Conservation (phyloP, 2,888 invertebrate species). For the Mayetiola destructor region DNA sequence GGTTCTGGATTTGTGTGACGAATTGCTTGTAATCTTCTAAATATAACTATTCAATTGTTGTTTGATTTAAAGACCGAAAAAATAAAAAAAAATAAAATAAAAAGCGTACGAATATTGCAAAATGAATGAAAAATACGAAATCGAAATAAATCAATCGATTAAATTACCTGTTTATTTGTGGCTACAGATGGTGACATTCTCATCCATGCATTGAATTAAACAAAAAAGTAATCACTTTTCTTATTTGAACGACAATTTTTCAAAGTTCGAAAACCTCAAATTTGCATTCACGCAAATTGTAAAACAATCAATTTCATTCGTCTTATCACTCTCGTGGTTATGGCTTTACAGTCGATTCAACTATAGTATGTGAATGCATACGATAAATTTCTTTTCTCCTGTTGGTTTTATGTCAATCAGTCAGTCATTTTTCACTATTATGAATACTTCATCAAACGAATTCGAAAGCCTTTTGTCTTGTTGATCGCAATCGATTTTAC, state of each 20-base stretch:
- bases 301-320: constrained; percentile 1
- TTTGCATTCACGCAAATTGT: neutral
- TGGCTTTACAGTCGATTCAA: too few relatives aligned
- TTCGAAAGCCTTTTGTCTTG: neutral
- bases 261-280: neutral
- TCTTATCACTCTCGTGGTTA: neutral
- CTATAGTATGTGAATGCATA: too few relatives aligned
- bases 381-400: neutral
- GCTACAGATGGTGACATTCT: neutral
- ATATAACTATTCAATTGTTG: neutral
- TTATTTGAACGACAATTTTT: neutral
- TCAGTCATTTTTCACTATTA: neutral
- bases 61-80: neutral
- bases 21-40: constrained; percentile 1
- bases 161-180: constrained; percentile 3
- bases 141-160: neutral
- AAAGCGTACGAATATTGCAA: neutral
- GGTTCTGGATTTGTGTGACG: neutral
- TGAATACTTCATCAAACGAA: neutral
- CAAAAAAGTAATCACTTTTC: neutral
- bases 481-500: neutral
- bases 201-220: neutral
- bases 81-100: neutral
- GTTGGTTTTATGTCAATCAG: neutral
- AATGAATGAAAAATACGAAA: neutral